Evolutionary conservation across 1,140 invertebrate genomes (phyloP), one percentile per base, ranked within the genome.

Genomic region (Lysiphlebus fabarum): DNA sequence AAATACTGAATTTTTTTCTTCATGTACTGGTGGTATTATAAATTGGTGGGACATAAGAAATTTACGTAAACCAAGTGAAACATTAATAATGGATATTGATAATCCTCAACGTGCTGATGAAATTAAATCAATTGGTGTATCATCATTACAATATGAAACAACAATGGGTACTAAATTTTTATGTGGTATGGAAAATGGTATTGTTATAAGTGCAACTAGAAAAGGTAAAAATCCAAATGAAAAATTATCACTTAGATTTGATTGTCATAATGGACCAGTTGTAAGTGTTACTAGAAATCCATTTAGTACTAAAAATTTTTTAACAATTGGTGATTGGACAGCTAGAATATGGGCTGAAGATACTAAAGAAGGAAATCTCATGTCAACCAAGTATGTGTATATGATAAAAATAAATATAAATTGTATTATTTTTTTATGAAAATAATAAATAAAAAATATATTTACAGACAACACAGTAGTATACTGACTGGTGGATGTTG

Each of bases 311-410:
- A 92, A 92, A 74, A 92, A 93, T 71, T 96, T 96, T 67, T 76
- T 96, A 9, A 92, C 92, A 1, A 86, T 95, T 14, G 92, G 91
- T 2, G 91, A 94, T 73, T 94, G 91, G 88, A 90, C 87, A 33
- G 88, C 90, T 1, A 84, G 89, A 62, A 87, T 96, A 53, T 95
- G 92, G 90, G 88, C 91, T 7, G 92, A 95, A 75, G 93, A 95
- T 70, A 91, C 90, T 63, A 85, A 85, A 51, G 93, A 95, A 66
- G 89, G 88, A 26, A 85, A 87, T 4, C 91, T 95, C 53, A 84
- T 95, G 66, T 91, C 90, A 86, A 92, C 89, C 12, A 47, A 61
- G 71, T 76, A 44, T 49, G 53, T 54, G 38, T 59, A 9, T n/a
- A 33, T 37, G 8, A 12, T 44, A 10, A 2, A 26, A 17, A 54